Evolutionary conservation across 2,888 invertebrate species (phyloP).

Genomic region (Euproctis similis): DNA sequence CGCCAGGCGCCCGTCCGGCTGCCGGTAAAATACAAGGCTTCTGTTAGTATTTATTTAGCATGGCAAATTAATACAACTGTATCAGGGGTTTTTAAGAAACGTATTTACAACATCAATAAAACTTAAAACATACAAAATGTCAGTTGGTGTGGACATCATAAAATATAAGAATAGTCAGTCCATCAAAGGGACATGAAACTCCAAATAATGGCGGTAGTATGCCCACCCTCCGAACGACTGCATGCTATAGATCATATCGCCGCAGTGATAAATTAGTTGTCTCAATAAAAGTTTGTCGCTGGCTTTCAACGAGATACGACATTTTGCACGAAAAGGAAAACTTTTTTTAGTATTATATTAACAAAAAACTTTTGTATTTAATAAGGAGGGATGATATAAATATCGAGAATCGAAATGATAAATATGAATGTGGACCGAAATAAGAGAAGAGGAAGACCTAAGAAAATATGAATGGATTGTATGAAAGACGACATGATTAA

Average conservation of each 20-base stretch:
- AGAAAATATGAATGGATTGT: too few relatives aligned
- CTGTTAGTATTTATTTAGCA: not conserved
- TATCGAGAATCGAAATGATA: too few relatives aligned
- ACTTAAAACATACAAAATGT: slow-evolving; percentile 12
- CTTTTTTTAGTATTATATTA: too few relatives aligned
- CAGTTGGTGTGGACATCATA: slow-evolving; percentile 9
- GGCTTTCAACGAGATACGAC: slow-evolving; percentile 25
- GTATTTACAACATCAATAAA: slow-evolving; percentile 8
- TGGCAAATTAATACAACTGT: slow-evolving; percentile 1
- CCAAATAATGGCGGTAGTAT: slow-evolving; percentile 18
- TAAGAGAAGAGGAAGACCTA: too few relatives aligned
- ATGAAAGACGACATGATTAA: too few relatives aligned
- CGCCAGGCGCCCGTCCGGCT: slow-evolving; percentile 52
- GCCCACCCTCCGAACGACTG: slow-evolving; percentile 30
- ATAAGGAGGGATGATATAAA: too few relatives aligned
- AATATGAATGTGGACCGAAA: too few relatives aligned
- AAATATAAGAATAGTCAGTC: slow-evolving; percentile 26
- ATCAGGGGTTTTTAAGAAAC: slow-evolving; percentile 1
- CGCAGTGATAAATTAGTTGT: slow-evolving; percentile 49
- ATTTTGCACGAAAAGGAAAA: too few relatives aligned
- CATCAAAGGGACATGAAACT: slow-evolving; percentile 37
- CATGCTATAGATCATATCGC: slow-evolving; percentile 47
- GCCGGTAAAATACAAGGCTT: slow-evolving; percentile 15
- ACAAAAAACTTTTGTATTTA: too few relatives aligned
- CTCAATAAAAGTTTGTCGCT: slow-evolving; percentile 38